phyloP scores from a whole-genome alignment of 2,888 invertebrate genomes.

The Stegana nigrithorax region DNA sequence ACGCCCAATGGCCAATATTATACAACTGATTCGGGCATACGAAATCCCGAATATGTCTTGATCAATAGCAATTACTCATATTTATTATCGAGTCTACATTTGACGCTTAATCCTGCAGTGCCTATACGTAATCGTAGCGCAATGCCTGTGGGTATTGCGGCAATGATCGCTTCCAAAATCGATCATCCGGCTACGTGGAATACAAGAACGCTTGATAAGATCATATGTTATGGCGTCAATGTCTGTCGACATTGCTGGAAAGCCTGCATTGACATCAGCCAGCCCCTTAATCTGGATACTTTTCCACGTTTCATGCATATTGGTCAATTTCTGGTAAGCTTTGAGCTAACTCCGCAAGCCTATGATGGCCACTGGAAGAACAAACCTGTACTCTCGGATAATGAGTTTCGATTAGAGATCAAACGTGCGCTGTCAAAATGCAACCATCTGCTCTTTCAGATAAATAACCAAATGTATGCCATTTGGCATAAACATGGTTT shows the following conservation, averaged over 20 bases:
- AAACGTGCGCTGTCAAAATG: constrained; percentile 41
- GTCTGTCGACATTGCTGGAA: constrained; percentile 60
- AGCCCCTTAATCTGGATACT: constrained; percentile 51
- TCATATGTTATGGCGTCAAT: constrained; percentile 61
- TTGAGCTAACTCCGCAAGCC: constrained; percentile 40
- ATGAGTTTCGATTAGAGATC: constrained; percentile 51
- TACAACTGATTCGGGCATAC: constrained; percentile 49
- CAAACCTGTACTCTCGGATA: constrained; percentile 54
- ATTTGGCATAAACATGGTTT: constrained; percentile 61
- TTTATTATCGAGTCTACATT: constrained; percentile 51
- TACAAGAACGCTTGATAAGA: constrained; percentile 52
- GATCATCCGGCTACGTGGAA: constrained; percentile 66
- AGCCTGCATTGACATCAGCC: constrained; percentile 43
- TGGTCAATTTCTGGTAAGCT: constrained; percentile 58
- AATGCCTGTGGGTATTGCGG: constrained; percentile 55
- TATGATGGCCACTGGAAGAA: constrained; percentile 61
- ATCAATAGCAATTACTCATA: constrained; percentile 60
- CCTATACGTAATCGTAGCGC: constrained; percentile 59
- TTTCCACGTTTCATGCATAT: constrained; percentile 58
- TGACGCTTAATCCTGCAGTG: constrained; percentile 54
- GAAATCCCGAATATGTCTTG: constrained; percentile 55
- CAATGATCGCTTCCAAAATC: constrained; percentile 61
- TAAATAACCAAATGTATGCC: constrained; percentile 61
- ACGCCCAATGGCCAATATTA: constrained; percentile 49
- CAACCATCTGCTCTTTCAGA: constrained; percentile 59